These are phyloP conservation scores for Rhabdornis inornatus DNA, from an alignment of 2,113 vertebrate genomes.

Conservation along the genomic window DNA sequence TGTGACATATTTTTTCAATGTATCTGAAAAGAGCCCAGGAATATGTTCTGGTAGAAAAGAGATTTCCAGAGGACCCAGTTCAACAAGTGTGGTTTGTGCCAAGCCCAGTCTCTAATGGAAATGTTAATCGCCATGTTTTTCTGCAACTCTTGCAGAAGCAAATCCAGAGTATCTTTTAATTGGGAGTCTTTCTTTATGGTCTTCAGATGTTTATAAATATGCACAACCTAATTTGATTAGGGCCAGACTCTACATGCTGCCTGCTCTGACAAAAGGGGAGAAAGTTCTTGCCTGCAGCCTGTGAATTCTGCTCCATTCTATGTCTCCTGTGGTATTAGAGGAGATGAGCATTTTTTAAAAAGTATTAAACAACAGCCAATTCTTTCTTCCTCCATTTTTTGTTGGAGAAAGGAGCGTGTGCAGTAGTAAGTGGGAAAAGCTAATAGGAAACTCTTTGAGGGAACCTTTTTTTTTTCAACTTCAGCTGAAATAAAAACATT, in stretches of 20 bases:
- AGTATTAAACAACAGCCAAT: neutral
- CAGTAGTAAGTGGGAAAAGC: neutral
- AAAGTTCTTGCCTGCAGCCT: constrained; percentile 40
- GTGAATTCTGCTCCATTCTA: neutral
- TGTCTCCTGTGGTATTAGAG: neutral
- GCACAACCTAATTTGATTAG: constrained; percentile 52
- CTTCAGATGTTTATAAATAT: constrained; percentile 61
- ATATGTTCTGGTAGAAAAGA: neutral
- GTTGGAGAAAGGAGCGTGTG: neutral
- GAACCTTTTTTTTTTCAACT: neutral
- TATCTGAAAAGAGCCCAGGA: neutral
- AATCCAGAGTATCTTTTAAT: constrained; percentile 57
- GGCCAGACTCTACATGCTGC: constrained; percentile 50
- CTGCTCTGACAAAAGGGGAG: constrained; percentile 17
- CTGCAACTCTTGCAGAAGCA: constrained; percentile 44
- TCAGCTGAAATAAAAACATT: neutral
- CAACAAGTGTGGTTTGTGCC: neutral
- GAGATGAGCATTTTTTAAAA: neutral
- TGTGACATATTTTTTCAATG: constrained; percentile 47
- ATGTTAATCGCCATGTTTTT: constrained; percentile 15
- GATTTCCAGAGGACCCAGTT: neutral
- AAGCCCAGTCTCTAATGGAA: constrained; percentile 15
- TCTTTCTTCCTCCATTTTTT: neutral
- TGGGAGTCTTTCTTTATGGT: constrained; percentile 50
- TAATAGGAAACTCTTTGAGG: neutral